Evolutionary conservation across 2,797 vertebrate genomes (phyloP), one percentile per base, ranked within the genome.

Genomic region (Yasuhikotakia modesta): DNA sequence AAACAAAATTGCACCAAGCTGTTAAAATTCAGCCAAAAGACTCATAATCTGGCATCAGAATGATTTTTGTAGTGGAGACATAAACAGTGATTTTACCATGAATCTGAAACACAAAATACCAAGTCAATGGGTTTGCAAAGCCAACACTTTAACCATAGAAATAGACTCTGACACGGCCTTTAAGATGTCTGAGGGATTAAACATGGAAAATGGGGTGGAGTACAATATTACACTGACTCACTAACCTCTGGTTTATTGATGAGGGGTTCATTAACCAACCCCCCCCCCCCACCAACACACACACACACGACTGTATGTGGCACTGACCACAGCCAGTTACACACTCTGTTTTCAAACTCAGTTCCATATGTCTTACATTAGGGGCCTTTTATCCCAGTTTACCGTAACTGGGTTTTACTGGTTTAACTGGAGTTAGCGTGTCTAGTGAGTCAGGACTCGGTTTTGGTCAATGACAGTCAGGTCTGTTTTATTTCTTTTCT

Each of bases 291-390:
- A 27, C 27, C 2, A 2, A 27, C 27, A 80, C 69, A 63, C 76
- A 83, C 76, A 74, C 78, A 76, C 76, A 76, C 67, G 14, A 6
- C 57, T 60, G 24, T 82, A 70, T 85, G 73, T 85, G 67, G 77
- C 83, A 80, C 35, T 78, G 63, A 82, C 73, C 84, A 82, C 82
- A 87, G 87, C 86, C 89, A 89, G 85, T 68, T 82, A 72, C 68
- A 16, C 79, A 27, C 60, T 64, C 46, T 78, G 66, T 27, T 64
- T 73, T 67, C 39, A 85, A 80, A 84, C 64, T 19, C 88, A 83
- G 80, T 77, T 85, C 83, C 89, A 92, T 85, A 91, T 91, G 91
- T 88, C 88, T 86, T 61, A 86, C 83, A 91, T 93, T 89, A 91
- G 88, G 85, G 86, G 22, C 81, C 86, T 88, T 87, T 87, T 82